A percentile compares a stretch with the other conserved stretches of the same genome.
These are phyloP conservation scores for Hetaerina americana DNA, from an alignment of 1,140 invertebrate species.

Conservation along the genomic window DNA sequence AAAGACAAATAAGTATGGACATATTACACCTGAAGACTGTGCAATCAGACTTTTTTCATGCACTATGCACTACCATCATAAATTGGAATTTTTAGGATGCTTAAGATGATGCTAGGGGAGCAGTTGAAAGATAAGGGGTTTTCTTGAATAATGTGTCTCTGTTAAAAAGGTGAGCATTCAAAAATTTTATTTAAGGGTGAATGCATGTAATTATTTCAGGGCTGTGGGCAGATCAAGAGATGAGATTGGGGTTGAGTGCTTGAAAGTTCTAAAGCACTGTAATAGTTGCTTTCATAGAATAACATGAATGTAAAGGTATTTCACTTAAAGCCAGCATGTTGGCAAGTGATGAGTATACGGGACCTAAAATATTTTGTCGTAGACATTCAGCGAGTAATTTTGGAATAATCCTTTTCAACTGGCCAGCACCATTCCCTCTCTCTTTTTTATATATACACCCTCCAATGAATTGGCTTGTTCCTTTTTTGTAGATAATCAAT, in stretches of 20 bases:
- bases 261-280: not conserved
- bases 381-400: not conserved
- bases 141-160: no score
- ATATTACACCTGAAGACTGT: not conserved
- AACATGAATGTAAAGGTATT: not conserved
- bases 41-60: not conserved
- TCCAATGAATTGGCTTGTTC: not conserved
- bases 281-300: not conserved
- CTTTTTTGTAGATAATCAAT: not conserved
- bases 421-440: not conserved
- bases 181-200: not conserved
- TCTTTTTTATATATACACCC: not conserved
- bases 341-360: not conserved
- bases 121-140: no score
- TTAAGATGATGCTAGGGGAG: not conserved
- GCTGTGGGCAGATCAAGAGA: not conserved
- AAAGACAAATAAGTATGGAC: not conserved
- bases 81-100: not conserved
- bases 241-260: not conserved
- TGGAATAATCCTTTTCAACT: not conserved
- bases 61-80: not conserved
- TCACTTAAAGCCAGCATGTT: not conserved
- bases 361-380: not conserved
- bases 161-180: not conserved
- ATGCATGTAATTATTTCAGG: not conserved